Conservation (phyloP, 1,140 invertebrate species). For the Orussus abietinus region DNA sequence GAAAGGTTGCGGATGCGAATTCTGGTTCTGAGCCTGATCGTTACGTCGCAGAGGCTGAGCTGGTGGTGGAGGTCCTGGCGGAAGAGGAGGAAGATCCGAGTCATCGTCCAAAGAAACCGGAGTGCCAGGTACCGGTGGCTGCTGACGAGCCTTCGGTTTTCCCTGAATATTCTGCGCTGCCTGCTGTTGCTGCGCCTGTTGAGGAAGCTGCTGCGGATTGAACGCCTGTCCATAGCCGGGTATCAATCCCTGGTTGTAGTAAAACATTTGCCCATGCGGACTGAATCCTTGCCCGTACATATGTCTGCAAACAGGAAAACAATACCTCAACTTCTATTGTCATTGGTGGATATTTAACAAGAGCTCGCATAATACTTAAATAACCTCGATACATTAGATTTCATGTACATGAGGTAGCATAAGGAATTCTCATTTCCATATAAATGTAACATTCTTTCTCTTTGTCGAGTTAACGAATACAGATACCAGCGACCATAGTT, state of each 20-base stretch:
- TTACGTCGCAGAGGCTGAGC: slow-evolving; percentile 47
- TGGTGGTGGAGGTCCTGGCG: slow-evolving; percentile 50
- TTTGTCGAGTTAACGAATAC: too few relatives aligned
- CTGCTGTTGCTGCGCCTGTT: slow-evolving; percentile 28
- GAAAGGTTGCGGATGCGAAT: slow-evolving; percentile 23
- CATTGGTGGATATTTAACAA: too few relatives aligned
- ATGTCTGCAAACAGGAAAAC: slow-evolving; percentile 42
- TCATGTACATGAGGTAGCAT: too few relatives aligned
- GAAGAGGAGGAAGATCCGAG: slow-evolving; percentile 48
- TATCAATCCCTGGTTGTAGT: slow-evolving; percentile 47
- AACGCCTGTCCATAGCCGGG: slow-evolving; percentile 38
- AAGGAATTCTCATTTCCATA: too few relatives aligned
- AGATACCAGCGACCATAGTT: too few relatives aligned
- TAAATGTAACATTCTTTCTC: too few relatives aligned
- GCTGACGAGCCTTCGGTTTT: slow-evolving; percentile 35
- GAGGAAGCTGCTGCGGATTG: slow-evolving; percentile 35
- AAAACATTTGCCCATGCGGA: slow-evolving; percentile 41
- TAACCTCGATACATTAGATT: too few relatives aligned
- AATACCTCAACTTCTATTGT: too few relatives aligned
- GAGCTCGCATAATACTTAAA: too few relatives aligned
- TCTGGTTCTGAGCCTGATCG: slow-evolving; percentile 47
- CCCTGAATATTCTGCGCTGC: slow-evolving; percentile 33
- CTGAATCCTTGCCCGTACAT: slow-evolving; percentile 44
- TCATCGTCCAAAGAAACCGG: slow-evolving; percentile 47
- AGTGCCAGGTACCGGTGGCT: slow-evolving; percentile 39